Conservation (phyloP, 1,140 invertebrate genomes). For the Musca vetustissima region DNA sequence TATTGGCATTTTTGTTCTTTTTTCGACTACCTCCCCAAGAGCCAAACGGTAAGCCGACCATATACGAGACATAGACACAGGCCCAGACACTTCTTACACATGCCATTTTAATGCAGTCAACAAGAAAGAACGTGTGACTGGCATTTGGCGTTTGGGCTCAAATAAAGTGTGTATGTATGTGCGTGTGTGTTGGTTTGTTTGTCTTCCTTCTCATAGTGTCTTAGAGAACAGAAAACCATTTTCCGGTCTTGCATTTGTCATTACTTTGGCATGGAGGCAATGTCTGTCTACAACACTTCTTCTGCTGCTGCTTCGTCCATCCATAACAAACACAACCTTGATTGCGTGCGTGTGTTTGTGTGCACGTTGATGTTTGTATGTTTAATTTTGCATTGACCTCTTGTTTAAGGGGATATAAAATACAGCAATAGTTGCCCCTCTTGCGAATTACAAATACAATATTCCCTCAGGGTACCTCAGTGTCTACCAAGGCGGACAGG, state of each 20-base stretch:
- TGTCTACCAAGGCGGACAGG: neutral
- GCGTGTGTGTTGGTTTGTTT: too few species aligned
- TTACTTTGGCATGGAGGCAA: neutral
- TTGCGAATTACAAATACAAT: neutral
- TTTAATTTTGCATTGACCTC: neutral
- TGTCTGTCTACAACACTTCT: neutral
- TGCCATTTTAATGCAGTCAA: too few species aligned
- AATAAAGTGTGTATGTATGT: too few species aligned
- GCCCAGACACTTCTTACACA: neutral
- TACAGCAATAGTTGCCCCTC: too few species aligned
- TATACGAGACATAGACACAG: neutral
- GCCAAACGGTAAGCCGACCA: neutral
- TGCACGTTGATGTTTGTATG: neutral
- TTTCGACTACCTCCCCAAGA: too few species aligned
- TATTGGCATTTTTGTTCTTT: too few species aligned
- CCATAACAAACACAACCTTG: neutral
- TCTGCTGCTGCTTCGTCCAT: neutral
- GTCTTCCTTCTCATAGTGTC: too few species aligned
- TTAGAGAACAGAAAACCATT: neutral
- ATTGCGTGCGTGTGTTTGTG: neutral
- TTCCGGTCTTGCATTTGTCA: conserved; percentile 23
- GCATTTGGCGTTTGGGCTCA: too few species aligned
- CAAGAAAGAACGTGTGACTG: too few species aligned
- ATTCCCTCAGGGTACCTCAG: neutral
- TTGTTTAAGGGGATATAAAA: neutral